These are phyloP conservation scores for Oncorhynchus clarkii DNA, from an alignment of 2,113 vertebrate species.

Conservation along the genomic window DNA sequence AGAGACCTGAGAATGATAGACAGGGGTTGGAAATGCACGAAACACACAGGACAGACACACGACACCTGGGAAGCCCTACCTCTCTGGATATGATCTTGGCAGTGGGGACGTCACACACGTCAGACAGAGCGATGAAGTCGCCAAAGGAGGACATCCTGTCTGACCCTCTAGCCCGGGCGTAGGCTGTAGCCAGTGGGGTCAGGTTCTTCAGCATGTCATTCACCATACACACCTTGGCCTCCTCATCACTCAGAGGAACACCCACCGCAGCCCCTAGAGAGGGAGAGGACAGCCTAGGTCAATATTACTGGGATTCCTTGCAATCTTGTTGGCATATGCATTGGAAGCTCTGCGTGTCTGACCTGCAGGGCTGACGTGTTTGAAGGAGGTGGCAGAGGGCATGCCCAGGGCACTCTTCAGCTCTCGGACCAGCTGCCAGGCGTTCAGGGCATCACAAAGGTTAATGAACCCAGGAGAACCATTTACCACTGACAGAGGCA, in stretches of 20 bases:
- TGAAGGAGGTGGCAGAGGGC: conserved; percentile 91
- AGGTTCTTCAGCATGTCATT: conserved; percentile 81
- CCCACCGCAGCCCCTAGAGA: conserved; percentile 88
- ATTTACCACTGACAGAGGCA: conserved; percentile 79
- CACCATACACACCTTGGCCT: conserved; percentile 94
- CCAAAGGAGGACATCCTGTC: conserved; percentile 99
- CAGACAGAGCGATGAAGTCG: conserved; percentile 93
- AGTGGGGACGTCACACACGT: conserved; percentile 88
- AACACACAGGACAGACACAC: not conserved
- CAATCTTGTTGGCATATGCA: too few relatives aligned
- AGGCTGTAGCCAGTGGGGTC: conserved; percentile 85
- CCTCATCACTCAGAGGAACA: conserved; percentile 84
- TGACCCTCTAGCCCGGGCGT: conserved; percentile 92
- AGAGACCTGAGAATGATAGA: conserved; percentile 80
- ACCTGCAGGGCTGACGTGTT: conserved; percentile 87
- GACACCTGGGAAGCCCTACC: conserved; percentile 65
- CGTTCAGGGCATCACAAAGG: conserved; percentile 93
- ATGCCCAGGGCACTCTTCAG: conserved; percentile 79
- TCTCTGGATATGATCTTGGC: conserved; percentile 97
- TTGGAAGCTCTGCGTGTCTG: too few relatives aligned
- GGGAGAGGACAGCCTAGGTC: not conserved
- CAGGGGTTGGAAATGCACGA: not conserved
- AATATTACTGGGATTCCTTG: not conserved
- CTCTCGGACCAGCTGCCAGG: conserved; percentile 95
- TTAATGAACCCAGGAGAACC: conserved; percentile 97